phyloP scores from a whole-genome alignment of 2,797 vertebrate species.

The Onychomys arenicola region DNA sequence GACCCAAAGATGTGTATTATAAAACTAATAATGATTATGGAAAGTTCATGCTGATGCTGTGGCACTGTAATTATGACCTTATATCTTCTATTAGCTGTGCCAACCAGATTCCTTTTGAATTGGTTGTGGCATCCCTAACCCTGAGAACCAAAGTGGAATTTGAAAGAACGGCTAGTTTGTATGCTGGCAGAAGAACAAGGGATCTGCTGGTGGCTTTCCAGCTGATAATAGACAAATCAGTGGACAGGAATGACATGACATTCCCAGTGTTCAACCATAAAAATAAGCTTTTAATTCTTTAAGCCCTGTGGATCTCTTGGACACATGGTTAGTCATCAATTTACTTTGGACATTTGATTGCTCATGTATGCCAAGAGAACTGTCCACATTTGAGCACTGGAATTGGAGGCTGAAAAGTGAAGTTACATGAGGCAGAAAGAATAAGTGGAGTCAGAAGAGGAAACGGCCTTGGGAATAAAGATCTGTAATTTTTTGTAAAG shows the following conservation, averaged over 20 bases:
- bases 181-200: constrained; percentile 68
- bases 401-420: constrained; percentile 54
- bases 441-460: constrained; percentile 44
- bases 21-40: constrained; percentile 60
- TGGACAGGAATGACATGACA: constrained; percentile 30
- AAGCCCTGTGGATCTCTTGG: constrained; percentile 59
- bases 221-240: constrained; percentile 73
- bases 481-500: constrained; percentile 55
- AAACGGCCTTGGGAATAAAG: constrained; percentile 56
- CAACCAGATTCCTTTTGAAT: constrained; percentile 50
- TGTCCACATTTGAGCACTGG: constrained; percentile 58
- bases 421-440: constrained; percentile 60
- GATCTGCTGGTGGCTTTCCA: constrained; percentile 68
- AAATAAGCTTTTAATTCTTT: constrained; percentile 77
- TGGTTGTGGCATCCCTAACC: constrained; percentile 40
- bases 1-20: constrained; percentile 23
- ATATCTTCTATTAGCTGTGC: constrained; percentile 45
- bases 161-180: constrained; percentile 77
- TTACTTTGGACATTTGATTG: constrained; percentile 74
- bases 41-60: constrained; percentile 48
- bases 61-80: constrained; percentile 61
- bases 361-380: constrained; percentile 68
- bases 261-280: constrained; percentile 73
- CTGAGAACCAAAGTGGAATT: constrained; percentile 66
- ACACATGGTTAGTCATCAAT: constrained; percentile 74